Conservation (phyloP, 2,888 invertebrate genomes). For the Metallyticus violacea region DNA sequence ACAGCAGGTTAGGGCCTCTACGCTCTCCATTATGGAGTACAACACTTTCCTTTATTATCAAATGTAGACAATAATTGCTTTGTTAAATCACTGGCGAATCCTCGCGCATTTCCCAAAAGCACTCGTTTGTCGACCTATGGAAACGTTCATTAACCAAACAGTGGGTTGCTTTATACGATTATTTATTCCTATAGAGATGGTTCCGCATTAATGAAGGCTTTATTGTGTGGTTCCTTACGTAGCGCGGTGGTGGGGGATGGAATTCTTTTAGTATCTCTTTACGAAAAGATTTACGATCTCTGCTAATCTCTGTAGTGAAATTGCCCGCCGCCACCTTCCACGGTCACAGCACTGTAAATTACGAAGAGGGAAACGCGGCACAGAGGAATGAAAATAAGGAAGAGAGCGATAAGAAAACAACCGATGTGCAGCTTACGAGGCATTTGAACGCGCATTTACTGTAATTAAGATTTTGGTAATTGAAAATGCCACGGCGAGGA, state of each 20-base stretch:
- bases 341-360: not conserved
- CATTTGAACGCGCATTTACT: not conserved
- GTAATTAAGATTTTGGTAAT: not conserved
- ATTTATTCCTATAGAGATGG: not conserved
- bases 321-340: slow-evolving; percentile 3
- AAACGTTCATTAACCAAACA: no score
- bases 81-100: no score
- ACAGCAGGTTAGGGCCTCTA: no score
- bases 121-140: no score
- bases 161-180: not conserved
- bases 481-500: not conserved
- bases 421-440: not conserved
- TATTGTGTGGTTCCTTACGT: not conserved
- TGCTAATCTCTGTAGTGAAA: not conserved
- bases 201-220: not conserved
- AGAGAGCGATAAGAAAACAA: not conserved
- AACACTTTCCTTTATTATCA: no score
- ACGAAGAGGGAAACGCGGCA: not conserved
- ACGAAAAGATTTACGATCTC: not conserved
- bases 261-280: not conserved
- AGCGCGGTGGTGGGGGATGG: no score
- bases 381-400: no score
- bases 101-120: no score
- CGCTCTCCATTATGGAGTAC: no score
- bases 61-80: no score